Evolutionary conservation across 2,113 vertebrate genomes (phyloP).

Genomic region (Oncorhynchus tshawytscha): DNA sequence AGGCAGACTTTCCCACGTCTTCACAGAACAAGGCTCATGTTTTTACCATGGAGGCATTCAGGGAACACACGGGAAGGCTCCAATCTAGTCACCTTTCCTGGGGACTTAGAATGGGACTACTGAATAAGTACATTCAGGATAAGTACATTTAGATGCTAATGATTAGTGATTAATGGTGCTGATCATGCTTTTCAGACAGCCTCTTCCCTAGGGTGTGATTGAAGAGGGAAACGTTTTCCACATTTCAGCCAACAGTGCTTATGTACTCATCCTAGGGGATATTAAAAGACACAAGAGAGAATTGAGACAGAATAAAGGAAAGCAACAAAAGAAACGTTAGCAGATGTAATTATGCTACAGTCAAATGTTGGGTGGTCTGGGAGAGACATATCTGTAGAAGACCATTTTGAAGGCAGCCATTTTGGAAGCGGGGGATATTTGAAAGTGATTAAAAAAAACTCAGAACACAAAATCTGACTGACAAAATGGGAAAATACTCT

Average conservation of each 20-base stretch:
- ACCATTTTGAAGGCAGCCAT: not conserved
- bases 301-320: not conserved
- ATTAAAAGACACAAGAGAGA: not conserved
- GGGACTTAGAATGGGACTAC: not conserved
- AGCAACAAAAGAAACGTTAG: constrained; percentile 1
- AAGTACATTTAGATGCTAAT: too few species aligned
- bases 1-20: constrained; percentile 36
- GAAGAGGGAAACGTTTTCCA: not conserved
- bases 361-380: constrained; percentile 36
- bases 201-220: not conserved
- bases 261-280: not conserved
- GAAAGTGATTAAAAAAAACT: not conserved
- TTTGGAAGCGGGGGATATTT: not conserved
- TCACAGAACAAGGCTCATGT: not conserved
- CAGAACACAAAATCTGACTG: not conserved
- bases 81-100: not conserved
- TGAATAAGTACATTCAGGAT: not conserved
- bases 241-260: not conserved
- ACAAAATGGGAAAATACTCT: not conserved
- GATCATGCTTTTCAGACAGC: too few species aligned
- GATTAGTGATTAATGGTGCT: too few species aligned
- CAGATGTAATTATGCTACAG: constrained; percentile 15
- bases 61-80: not conserved
- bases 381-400: not conserved
- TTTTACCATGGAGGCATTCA: not conserved